Percentiles rank a stretch among this genome's conserved stretches.
Evolutionary conservation across 1,140 invertebrate species (phyloP).

Genomic region (Ephestia elutella): DNA sequence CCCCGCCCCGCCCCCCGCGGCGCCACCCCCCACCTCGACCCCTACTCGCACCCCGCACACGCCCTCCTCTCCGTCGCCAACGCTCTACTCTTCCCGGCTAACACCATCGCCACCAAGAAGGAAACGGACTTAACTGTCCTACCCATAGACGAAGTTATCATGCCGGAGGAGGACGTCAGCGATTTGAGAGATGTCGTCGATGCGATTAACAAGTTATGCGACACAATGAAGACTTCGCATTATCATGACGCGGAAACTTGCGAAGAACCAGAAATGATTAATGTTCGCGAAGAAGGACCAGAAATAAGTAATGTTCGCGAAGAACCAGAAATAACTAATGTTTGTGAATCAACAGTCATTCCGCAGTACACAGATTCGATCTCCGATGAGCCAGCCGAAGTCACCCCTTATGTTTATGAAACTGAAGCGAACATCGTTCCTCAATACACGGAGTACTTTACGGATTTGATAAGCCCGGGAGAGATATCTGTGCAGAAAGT

Average conservation of each 20-base stretch:
- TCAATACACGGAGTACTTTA: constrained; percentile 6
- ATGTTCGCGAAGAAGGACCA: not conserved
- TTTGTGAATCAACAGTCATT: not conserved
- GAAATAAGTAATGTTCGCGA: not conserved
- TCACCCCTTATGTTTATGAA: not conserved
- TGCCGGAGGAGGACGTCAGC: constrained; percentile 56
- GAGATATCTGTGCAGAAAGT: constrained; percentile 30
- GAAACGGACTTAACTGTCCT: constrained; percentile 23
- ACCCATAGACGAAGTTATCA: constrained; percentile 49
- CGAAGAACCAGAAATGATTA: not conserved
- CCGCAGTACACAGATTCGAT: not conserved
- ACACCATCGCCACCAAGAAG: constrained; percentile 27
- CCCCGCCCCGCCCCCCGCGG: constrained; percentile 1
- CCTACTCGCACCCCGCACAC: constrained; percentile 50
- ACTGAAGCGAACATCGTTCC: not conserved
- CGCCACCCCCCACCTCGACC: constrained; percentile 27
- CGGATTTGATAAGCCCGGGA: constrained; percentile 24
- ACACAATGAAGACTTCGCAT: constrained; percentile 64
- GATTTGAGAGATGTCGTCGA: constrained; percentile 70
- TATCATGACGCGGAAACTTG: constrained; percentile 26
- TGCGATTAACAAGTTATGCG: constrained; percentile 69
- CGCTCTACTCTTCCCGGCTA: constrained; percentile 46
- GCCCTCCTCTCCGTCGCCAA: constrained; percentile 53
- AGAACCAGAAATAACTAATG: not conserved
- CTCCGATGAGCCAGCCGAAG: not conserved